Conservation (phyloP, 2,113 vertebrate species). For the Pachycephala philippinensis region DNA sequence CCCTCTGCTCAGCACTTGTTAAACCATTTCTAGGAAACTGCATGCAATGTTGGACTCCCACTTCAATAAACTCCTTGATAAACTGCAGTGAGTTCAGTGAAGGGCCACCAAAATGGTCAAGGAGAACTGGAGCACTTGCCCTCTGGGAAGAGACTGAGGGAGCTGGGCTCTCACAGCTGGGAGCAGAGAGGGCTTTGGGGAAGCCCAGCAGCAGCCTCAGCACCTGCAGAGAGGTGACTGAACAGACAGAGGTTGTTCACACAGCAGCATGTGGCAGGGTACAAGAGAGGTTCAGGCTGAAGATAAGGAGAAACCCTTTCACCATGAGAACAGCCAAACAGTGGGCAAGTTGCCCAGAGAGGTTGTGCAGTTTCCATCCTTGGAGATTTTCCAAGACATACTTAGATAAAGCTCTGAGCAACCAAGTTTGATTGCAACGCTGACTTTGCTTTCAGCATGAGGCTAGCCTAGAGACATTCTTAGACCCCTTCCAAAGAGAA, state of each 20-base stretch:
- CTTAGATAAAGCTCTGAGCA: not conserved
- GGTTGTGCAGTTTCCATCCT: not conserved
- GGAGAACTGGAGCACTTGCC: accelerated
- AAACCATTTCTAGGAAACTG: not conserved
- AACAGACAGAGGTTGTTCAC: not conserved
- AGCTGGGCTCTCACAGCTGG: accelerated
- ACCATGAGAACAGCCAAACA: not conserved
- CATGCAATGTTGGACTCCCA: not conserved
- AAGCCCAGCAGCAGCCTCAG: not conserved
- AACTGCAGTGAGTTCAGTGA: not conserved
- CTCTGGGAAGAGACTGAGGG: not conserved
- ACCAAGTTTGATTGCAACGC: not conserved
- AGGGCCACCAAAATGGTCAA: not conserved
- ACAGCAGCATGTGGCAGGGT: not conserved
- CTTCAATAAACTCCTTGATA: not conserved
- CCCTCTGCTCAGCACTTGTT: not conserved
- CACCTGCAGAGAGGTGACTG: accelerated
- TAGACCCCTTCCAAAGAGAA: not conserved
- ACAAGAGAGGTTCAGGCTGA: not conserved
- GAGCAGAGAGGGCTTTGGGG: not conserved
- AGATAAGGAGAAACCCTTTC: not conserved
- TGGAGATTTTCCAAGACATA: not conserved
- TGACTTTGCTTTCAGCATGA: not conserved
- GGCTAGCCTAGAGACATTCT: not conserved
- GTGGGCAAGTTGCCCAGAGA: not conserved